phyloP scores from a whole-genome alignment of 2,888 invertebrate species.

The Piscicola geometra region DNA sequence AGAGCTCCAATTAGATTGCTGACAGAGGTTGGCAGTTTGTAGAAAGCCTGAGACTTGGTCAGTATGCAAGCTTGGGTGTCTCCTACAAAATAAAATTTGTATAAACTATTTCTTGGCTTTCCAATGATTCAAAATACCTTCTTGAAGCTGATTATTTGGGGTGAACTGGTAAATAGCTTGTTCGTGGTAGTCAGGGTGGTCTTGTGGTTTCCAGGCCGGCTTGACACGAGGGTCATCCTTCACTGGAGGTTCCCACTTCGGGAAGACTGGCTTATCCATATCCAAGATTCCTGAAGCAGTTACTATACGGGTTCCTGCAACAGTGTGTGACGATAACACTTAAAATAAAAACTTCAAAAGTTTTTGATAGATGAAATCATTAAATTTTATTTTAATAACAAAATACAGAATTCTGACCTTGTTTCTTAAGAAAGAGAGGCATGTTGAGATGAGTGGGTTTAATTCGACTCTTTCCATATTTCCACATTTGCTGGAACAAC shows the following conservation, averaged over 20 bases:
- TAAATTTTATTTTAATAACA: too few species aligned
- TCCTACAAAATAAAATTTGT: slow-evolving; percentile 57
- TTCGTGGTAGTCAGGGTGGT: slow-evolving; percentile 60
- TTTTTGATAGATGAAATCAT: too few species aligned
- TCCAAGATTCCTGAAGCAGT: slow-evolving; percentile 15
- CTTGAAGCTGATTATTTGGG: slow-evolving; percentile 37
- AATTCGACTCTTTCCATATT: background rate
- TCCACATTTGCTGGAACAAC: slow-evolving; percentile 39
- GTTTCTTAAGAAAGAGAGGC: slow-evolving; percentile 15
- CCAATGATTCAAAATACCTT: slow-evolving; percentile 39
- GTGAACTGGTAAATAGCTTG: slow-evolving; percentile 57
- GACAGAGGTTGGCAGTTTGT: slow-evolving; percentile 51
- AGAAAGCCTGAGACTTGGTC: slow-evolving; percentile 64
- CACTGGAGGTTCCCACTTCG: slow-evolving; percentile 40
- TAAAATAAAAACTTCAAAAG: too few species aligned
- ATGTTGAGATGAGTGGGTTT: slow-evolving; percentile 13
- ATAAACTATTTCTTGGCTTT: slow-evolving; percentile 1
- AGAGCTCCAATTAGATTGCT: slow-evolving; percentile 45
- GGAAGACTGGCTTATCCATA: slow-evolving; percentile 27
- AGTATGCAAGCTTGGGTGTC: slow-evolving; percentile 73
- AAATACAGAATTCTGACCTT: slow-evolving; percentile 9
- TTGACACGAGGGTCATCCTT: slow-evolving; percentile 43
- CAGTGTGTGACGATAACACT: background rate
- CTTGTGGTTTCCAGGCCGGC: slow-evolving; percentile 37
- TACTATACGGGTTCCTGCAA: slow-evolving; percentile 16